These are phyloP conservation scores for Prinia subflava DNA, from an alignment of 2,113 vertebrate genomes.

Conservation along the genomic window DNA sequence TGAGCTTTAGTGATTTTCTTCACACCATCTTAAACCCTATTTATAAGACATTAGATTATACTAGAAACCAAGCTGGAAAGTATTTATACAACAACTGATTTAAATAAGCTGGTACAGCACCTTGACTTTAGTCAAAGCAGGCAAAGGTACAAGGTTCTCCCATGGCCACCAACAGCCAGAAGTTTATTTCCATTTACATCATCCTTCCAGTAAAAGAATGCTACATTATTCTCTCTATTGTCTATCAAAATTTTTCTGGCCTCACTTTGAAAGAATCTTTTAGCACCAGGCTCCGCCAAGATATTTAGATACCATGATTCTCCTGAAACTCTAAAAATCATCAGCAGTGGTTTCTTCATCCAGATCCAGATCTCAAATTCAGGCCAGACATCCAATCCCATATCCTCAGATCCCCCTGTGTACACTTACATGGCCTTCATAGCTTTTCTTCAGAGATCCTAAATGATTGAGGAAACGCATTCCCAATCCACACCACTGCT, in stretches of 20 bases:
- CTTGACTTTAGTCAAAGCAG: not conserved
- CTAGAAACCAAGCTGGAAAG: not conserved
- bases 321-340: not conserved
- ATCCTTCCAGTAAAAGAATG: not conserved
- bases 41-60: not conserved
- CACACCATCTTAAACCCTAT: not conserved
- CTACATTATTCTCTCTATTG: not conserved
- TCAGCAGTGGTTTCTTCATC: not conserved
- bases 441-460: constrained; percentile 82
- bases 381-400: not conserved
- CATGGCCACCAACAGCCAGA: not conserved
- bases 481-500: constrained; percentile 86
- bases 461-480: constrained; percentile 84
- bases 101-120: not conserved
- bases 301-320: not conserved
- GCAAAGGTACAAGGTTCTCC: not conserved
- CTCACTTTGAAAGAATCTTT: not conserved
- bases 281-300: not conserved
- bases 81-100: not conserved
- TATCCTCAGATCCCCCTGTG: not conserved
- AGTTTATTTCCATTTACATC: not conserved
- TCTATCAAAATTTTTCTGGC: not conserved
- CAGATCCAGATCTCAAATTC: not conserved
- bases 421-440: constrained; percentile 80
- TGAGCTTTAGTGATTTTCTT: not conserved